Percentiles rank a stretch among this genome's conserved stretches.
Conservation (phyloP, 2,888 invertebrate genomes). For the Orthonychiurus folsomi region DNA sequence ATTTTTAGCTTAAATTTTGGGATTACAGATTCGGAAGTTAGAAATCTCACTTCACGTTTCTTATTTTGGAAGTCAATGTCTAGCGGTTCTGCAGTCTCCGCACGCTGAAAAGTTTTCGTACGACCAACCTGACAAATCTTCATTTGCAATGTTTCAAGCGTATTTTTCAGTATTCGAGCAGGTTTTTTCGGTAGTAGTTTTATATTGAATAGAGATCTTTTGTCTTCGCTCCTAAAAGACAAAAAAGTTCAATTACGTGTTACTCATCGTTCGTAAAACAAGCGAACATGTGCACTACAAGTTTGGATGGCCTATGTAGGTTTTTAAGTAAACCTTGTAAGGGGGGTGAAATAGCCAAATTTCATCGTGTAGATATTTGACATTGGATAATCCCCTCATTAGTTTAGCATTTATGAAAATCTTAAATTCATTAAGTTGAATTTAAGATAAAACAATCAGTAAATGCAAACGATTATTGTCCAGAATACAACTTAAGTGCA, state of each 20-base stretch:
- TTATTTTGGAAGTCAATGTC: slow-evolving; percentile 72
- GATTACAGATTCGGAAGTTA: background rate
- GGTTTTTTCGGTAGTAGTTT: slow-evolving; percentile 82
- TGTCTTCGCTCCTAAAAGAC: slow-evolving; percentile 77
- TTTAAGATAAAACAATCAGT: slow-evolving; percentile 1
- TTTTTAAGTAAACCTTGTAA: too few species aligned
- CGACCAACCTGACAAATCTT: slow-evolving; percentile 24
- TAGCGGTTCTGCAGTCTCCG: slow-evolving; percentile 52
- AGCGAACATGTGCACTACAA: too few species aligned
- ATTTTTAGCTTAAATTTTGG: background rate
- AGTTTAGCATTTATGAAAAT: background rate
- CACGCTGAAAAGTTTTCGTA: too few species aligned
- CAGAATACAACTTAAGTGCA: background rate
- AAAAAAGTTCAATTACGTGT: too few species aligned
- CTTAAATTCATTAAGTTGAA: background rate
- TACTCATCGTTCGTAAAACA: too few species aligned
- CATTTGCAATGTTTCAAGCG: slow-evolving; percentile 55
- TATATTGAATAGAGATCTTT: slow-evolving; percentile 60
- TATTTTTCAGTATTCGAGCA: slow-evolving; percentile 66
- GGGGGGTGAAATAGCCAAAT: too few species aligned
- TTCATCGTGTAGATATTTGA: too few species aligned
- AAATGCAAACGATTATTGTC: background rate
- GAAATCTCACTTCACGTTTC: slow-evolving; percentile 59
- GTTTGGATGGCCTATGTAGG: too few species aligned
- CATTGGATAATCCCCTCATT: too few species aligned